Conservation (phyloP, 2,888 invertebrate genomes). For the Thysanoteuthis rhombus region DNA sequence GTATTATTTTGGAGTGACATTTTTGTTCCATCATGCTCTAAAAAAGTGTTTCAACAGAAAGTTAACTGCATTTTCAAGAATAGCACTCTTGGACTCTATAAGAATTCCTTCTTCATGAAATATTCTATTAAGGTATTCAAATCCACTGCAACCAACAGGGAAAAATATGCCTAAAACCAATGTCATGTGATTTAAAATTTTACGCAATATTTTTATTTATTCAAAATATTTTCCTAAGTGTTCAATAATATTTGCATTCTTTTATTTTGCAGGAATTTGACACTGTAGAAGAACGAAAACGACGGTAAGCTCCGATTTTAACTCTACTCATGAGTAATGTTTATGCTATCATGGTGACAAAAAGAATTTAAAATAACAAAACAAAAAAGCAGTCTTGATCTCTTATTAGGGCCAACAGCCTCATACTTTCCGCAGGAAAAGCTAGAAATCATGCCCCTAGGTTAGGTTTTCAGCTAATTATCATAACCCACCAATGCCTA, state of each 20-base stretch:
- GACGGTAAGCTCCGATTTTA: slow-evolving; percentile 40
- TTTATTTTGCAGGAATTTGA: slow-evolving; percentile 57
- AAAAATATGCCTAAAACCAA: neutral
- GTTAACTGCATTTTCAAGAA: no score
- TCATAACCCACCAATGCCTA: no score
- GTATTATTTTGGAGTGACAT: no score
- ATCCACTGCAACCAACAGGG: neutral
- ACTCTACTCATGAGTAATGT: neutral
- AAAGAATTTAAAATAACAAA: neutral
- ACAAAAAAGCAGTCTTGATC: no score
- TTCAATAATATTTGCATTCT: neutral
- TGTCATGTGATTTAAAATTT: neutral
- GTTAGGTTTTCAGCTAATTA: no score
- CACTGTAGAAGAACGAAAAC: slow-evolving; percentile 51
- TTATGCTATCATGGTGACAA: neutral
- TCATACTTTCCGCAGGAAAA: no score
- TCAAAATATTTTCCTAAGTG: neutral
- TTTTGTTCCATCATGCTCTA: no score
- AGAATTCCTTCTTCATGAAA: neutral
- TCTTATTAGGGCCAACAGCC: no score
- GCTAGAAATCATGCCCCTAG: no score
- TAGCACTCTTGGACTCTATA: no score
- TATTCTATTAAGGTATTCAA: neutral
- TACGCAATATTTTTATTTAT: neutral
- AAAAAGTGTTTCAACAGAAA: no score